A percentile compares a stretch with the other conserved stretches of the same genome.
phyloP scores from a whole-genome alignment of 1,140 invertebrate genomes.

The Nasonia longicornis region DNA sequence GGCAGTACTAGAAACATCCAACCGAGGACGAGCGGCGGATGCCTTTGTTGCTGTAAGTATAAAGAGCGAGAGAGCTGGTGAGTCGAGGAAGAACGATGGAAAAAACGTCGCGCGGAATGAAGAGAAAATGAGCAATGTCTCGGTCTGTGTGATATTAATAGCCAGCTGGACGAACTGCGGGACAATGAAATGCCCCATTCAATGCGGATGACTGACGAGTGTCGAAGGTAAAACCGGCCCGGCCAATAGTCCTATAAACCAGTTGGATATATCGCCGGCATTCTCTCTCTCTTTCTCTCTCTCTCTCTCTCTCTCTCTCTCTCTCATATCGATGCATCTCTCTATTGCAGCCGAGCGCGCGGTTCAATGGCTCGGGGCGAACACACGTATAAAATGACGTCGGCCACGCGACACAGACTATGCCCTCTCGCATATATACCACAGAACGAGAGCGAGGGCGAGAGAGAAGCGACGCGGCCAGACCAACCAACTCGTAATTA shows the following conservation, averaged over 20 bases:
- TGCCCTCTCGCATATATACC: background rate
- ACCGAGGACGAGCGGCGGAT: slow-evolving; percentile 74
- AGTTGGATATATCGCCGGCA: slow-evolving; percentile 22
- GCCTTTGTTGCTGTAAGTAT: slow-evolving; percentile 72
- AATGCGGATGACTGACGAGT: slow-evolving; percentile 28
- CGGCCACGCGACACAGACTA: background rate
- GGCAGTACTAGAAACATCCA: slow-evolving; percentile 79
- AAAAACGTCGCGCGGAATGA: background rate
- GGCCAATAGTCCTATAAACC: slow-evolving; percentile 35
- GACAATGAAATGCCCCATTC: slow-evolving; percentile 39
- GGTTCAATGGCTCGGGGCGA: slow-evolving; percentile 1
- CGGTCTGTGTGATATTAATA: no score
- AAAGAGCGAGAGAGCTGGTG: background rate
- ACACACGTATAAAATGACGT: slow-evolving; percentile 36
- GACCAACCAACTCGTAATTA: slow-evolving; percentile 50
- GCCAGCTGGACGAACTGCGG: background rate
- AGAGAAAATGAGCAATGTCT: no score
- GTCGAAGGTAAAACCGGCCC: slow-evolving; percentile 32
- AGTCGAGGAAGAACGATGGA: background rate
- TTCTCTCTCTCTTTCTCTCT: background rate
- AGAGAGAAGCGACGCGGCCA: background rate
- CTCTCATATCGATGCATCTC: slow-evolving; percentile 16
- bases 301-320: background rate
- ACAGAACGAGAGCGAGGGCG: slow-evolving; percentile 9
- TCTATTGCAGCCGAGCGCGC: slow-evolving; percentile 24